Evolutionary conservation across 2,113 vertebrate species (phyloP), one percentile per base, ranked within the genome.

Genomic region (Cebus imitator): DNA sequence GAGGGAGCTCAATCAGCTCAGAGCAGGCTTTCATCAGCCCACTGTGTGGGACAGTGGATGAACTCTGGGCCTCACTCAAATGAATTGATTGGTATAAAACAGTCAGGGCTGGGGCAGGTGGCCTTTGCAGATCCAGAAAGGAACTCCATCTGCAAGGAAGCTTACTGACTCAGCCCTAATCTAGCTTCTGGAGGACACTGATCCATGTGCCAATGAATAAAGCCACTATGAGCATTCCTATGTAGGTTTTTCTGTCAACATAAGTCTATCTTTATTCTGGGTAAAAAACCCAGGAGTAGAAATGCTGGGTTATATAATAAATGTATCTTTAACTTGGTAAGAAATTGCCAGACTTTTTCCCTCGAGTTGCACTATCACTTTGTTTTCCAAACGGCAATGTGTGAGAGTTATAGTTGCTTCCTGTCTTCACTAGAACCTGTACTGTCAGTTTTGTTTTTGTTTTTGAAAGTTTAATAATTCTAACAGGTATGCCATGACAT

Each of bases 401-500:
- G 70, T 40, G 8, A 57, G 11, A 86, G n/a, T 75, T 82, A 32
- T 0, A 90, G 21, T 30, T 87, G 48, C 1, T 73, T 18, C 4
- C 8, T 20, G 17, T 6, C 18, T 66, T 57, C 10, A 13, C 43
- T 32, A 72, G 43, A 8, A 91, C 35, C 91, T 21, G 10, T 6
- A 66, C 8, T 88, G 23, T 30, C 13, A 27, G 12, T 14, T 66
- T 78, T 57, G 21, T 8, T 57, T 68, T 81, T 72, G 35, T 72
- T 91, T 76, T n/a, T 14, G 14, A 75, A 82, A 70, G 91, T 88
- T 94, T 37, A 64, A 84, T 88, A 79, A 89, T 80, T 89, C 52
- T 72, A 79, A 72, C 25, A 89, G 40, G 32, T 79, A 83, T 52
- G 7, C 14, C 25, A 40, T 30, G n/a, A 80, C 43, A 78, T 45